Evolutionary conservation across 2,113 vertebrate species (phyloP).

Genomic region (Aptenodytes patagonicus): DNA sequence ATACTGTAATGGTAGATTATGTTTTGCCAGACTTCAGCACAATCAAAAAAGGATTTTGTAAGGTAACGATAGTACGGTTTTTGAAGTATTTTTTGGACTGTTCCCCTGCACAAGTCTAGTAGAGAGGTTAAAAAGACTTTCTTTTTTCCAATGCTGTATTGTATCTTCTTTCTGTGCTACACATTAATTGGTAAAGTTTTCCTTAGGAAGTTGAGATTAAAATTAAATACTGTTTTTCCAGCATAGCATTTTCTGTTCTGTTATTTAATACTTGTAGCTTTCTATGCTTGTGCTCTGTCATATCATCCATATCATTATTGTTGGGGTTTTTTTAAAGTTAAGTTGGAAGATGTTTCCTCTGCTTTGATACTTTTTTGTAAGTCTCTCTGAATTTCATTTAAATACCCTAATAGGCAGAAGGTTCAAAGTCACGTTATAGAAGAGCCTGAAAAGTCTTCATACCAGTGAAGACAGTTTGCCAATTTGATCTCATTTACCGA

Average conservation of each 20-base stretch:
- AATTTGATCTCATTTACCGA: not conserved
- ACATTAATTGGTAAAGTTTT: not conserved
- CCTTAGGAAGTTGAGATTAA: not conserved
- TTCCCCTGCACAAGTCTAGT: not conserved
- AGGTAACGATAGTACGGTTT: conserved; percentile 75
- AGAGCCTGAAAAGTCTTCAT: not conserved
- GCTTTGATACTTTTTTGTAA: not conserved
- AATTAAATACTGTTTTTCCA: not conserved
- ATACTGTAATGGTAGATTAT: conserved; percentile 92
- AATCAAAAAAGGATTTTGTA: conserved; percentile 98
- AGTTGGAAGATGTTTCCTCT: not conserved
- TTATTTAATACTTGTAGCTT: not conserved
- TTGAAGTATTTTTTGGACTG: not conserved
- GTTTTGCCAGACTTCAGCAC: conserved; percentile 97
- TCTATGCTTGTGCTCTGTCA: not conserved
- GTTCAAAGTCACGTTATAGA: not conserved
- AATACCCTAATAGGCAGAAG: not conserved
- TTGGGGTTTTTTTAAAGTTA: not conserved
- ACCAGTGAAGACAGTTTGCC: not conserved
- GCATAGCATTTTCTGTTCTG: not conserved
- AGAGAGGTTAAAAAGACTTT: not conserved
- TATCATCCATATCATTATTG: not conserved
- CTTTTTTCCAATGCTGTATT: not conserved
- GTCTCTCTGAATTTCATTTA: not conserved
- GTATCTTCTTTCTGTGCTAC: not conserved